Conservation (phyloP, 92 coral and sea anemone species). For the Porites lobata region DNA sequence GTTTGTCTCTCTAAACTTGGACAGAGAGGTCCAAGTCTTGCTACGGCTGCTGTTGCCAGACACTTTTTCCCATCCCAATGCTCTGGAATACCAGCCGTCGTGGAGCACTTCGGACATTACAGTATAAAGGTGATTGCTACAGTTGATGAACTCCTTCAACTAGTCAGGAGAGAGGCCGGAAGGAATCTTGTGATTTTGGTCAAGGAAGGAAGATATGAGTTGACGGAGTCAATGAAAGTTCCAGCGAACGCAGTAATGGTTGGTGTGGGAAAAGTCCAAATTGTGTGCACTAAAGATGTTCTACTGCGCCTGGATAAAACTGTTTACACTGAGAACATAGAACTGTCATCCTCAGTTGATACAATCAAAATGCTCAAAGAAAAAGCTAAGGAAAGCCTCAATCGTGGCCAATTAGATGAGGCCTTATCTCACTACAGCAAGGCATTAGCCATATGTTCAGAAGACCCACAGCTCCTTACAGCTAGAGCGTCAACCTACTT, state of each 20-base stretch:
- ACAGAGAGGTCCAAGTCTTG: conserved; percentile 15
- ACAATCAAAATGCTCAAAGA: background rate
- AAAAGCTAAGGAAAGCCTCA: background rate
- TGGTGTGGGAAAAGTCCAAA: conserved; percentile 20
- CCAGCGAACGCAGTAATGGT: conserved; percentile 3
- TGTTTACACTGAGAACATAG: conserved; percentile 21
- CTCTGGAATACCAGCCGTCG: background rate
- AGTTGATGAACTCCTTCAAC: background rate
- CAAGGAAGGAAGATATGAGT: conserved; percentile 13
- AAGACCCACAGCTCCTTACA: conserved; percentile 23
- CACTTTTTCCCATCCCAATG: conserved; percentile 14
- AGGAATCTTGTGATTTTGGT: conserved; percentile 2
- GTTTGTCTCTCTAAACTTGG: conserved; percentile 26
- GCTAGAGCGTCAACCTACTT: conserved; percentile 3
- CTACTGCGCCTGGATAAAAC: conserved; percentile 1
- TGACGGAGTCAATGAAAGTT: background rate
- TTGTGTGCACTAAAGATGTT: background rate
- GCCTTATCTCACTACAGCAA: conserved; percentile 7
- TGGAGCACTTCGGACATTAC: conserved; percentile 7
- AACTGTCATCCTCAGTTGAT: background rate
- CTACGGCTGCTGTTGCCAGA: conserved; percentile 23
- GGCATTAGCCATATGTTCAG: conserved; percentile 4
- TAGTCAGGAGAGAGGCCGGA: background rate
- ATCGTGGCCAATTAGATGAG: background rate
- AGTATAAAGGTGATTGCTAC: background rate